A percentile compares a stretch with the other conserved stretches of the same genome.
phyloP scores from a whole-genome alignment of 1,140 invertebrate species.

The Drosophila baimaii region DNA sequence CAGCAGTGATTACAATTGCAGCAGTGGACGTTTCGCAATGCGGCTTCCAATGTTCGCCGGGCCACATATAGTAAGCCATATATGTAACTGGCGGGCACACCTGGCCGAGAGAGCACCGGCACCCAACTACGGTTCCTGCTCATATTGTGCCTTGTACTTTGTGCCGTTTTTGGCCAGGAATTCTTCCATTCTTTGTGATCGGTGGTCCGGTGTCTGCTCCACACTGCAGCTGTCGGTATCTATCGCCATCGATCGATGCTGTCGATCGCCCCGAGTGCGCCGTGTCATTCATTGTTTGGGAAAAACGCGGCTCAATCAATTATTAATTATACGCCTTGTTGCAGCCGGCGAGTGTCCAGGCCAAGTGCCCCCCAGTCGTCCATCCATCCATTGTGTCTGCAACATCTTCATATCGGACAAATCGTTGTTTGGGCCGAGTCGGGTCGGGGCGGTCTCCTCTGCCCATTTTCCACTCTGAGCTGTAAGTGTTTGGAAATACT shows the following conservation, averaged over 20 bases:
- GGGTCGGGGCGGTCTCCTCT: constrained; percentile 23
- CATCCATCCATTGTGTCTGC: constrained; percentile 68
- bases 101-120: constrained; percentile 35
- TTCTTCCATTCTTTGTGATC: constrained; percentile 14
- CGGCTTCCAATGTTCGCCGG: constrained; percentile 51
- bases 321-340: constrained; percentile 81
- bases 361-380: constrained; percentile 44
- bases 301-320: constrained; percentile 69
- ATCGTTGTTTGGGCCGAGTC: constrained; percentile 23
- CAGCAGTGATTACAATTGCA: constrained; percentile 77
- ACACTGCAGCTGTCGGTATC: constrained; percentile 31
- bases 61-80: constrained; percentile 64
- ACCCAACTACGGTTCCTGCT: constrained; percentile 12
- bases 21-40: constrained; percentile 68
- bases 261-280: constrained; percentile 43
- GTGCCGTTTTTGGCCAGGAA: constrained; percentile 62
- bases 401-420: constrained; percentile 65
- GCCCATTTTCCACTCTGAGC: constrained; percentile 51
- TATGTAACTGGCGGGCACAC: constrained; percentile 60
- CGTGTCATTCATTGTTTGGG: constrained; percentile 65
- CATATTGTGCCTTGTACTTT: constrained; percentile 58
- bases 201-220: not conserved
- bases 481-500: constrained; percentile 74
- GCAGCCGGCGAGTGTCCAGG: constrained; percentile 31
- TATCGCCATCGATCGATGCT: constrained; percentile 31